A percentile compares a stretch with the other conserved stretches of the same genome.
Conservation (phyloP, 2,113 vertebrate species). For the Hucho hucho region DNA sequence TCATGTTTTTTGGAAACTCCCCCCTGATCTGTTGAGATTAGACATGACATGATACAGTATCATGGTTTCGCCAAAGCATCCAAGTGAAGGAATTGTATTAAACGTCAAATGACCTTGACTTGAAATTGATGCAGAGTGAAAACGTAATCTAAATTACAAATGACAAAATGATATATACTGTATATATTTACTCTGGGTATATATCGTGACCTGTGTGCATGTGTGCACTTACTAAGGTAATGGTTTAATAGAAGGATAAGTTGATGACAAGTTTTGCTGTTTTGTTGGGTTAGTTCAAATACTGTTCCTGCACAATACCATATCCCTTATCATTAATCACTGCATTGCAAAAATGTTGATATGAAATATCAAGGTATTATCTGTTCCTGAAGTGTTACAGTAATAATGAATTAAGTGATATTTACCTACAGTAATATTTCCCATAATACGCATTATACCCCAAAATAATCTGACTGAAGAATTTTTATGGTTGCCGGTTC, state of each 20-base stretch:
- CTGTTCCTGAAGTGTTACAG: background rate
- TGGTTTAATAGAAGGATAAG: background rate
- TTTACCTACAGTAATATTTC: background rate
- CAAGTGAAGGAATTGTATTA: background rate
- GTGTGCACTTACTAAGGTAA: background rate
- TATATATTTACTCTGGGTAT: slow-evolving; percentile 1
- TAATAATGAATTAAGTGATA: background rate
- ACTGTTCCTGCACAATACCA: background rate
- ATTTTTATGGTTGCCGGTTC: background rate
- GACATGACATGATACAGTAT: background rate
- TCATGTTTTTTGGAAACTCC: background rate
- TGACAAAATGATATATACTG: slow-evolving; percentile 16
- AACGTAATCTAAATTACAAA: background rate
- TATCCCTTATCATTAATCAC: background rate
- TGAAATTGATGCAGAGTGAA: background rate
- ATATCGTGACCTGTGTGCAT: slow-evolving; percentile 13
- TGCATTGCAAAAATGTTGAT: slow-evolving; percentile 42
- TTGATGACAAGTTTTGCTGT: background rate
- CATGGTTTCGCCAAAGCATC: slow-evolving; percentile 10
- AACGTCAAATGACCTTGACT: background rate
- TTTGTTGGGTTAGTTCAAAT: background rate
- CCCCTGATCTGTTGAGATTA: background rate
- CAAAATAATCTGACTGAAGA: background rate
- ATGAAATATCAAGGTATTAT: slow-evolving; percentile 7
- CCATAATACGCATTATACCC: background rate